Base-by-base conservation (phyloP, 2,113 vertebrate species). In the Tachysurus vachellii region DNA sequence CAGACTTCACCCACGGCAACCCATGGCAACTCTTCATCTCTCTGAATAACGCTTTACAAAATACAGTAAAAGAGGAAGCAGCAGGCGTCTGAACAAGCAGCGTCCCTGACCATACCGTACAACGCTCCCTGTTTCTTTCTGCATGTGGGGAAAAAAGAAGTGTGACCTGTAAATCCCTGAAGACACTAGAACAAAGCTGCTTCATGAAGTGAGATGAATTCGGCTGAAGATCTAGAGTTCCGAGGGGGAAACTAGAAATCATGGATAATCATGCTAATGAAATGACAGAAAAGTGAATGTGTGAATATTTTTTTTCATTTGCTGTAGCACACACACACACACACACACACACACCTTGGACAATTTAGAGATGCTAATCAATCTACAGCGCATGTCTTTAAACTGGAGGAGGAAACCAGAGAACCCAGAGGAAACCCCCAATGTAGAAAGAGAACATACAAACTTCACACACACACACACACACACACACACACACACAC, bases 191-290 rank as follows among this genome's bases (percentile, higher is more conserved):
- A 76, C 36, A 77, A 42, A 28, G n/a, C 84, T 62, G 12, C 56
- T 64, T 75, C 56, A 75, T 47, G 47, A 56, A 31, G 57, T 6
- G 36, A 17, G 4, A 64, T 77, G 77, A 85, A 85, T 85, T 62
- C 47, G 56, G 42, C 26, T 13, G 80, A 6, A 26, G n/a, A n/a
- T n/a, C 36, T 10, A 7, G 16, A 71, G 16, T 13, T 50, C 28
- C 50, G 28, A 80, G 21, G 56, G 53, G 19, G 19, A 66, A 66
- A 80, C 3, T 54, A 54, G 26, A 54, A 53, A 53, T 77, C 1
- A n/a, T 28, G 47, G 12, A 53, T 28, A 53, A 53, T 54, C 26
- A 53, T 14, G 14, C 26, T 1, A 19, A 28, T 77, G 26, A 28
- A n/a, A 76, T 50, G 5, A 28, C 23, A 13, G 71, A 47, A 23